phyloP scores from a whole-genome alignment of 2,888 invertebrate species.

The Nomada fucata region DNA sequence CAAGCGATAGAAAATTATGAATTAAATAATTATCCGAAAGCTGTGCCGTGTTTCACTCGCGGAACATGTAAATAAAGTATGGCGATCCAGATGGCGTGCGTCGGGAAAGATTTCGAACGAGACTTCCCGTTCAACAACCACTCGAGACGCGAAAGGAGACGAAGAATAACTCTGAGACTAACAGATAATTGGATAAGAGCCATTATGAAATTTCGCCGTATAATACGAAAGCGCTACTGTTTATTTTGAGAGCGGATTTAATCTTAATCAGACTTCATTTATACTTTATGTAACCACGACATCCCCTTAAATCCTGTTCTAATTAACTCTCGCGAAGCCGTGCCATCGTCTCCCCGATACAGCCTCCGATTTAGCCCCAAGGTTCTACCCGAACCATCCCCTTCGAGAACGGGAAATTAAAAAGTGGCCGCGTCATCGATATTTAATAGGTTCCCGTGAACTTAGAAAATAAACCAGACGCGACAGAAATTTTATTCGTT shows the following conservation, averaged over 20 bases:
- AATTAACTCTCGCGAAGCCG: conserved; percentile 21
- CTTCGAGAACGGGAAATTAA: not conserved
- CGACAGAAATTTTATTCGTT: not conserved
- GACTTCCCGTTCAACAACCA: too few relatives aligned
- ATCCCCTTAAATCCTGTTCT: conserved; percentile 12
- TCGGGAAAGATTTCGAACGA: too few relatives aligned
- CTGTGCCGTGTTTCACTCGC: too few relatives aligned
- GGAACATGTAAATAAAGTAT: too few relatives aligned
- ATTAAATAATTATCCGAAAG: too few relatives aligned
- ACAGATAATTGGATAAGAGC: not conserved
- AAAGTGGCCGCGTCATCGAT: not conserved
- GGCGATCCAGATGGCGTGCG: too few relatives aligned
- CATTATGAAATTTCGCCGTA: not conserved
- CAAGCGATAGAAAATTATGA: too few relatives aligned
- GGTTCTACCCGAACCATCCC: not conserved
- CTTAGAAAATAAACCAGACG: not conserved
- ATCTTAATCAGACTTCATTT: conserved; percentile 16
- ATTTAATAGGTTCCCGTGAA: conserved; percentile 5
- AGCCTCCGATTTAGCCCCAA: not conserved
- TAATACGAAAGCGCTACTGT: not conserved
- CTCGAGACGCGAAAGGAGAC: not conserved
- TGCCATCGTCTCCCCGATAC: conserved; percentile 10
- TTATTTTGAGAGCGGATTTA: conserved; percentile 4
- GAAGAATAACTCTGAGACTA: not conserved
- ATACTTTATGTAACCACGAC: conserved; percentile 6